phyloP scores from a whole-genome alignment of 2,797 vertebrate genomes.

The Tachyglossus aculeatus region DNA sequence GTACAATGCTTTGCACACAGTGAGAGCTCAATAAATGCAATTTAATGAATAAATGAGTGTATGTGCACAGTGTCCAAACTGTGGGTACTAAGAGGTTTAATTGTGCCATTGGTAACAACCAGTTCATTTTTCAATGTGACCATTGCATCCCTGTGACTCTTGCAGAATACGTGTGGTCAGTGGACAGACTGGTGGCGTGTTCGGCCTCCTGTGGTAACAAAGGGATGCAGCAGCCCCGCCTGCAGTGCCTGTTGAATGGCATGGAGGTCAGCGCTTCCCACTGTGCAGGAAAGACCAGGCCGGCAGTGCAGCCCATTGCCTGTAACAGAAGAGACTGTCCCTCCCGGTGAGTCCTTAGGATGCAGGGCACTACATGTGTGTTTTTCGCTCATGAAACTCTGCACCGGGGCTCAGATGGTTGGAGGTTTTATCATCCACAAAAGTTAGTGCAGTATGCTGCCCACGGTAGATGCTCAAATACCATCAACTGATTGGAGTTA shows the following conservation, averaged over 20 bases:
- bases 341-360: constrained; percentile 77
- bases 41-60: too few species aligned
- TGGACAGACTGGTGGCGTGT: constrained; percentile 69
- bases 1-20: too few species aligned
- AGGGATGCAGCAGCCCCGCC: constrained; percentile 76
- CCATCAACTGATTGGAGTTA: too few species aligned
- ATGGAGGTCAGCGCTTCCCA: constrained; percentile 64
- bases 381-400: too few species aligned
- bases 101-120: background rate
- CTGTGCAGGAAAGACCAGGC: constrained; percentile 77
- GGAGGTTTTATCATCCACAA: too few species aligned
- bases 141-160: background rate
- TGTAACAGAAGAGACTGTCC: constrained; percentile 88
- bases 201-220: constrained; percentile 76
- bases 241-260: constrained; percentile 76
- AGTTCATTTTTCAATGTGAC: background rate
- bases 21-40: too few species aligned
- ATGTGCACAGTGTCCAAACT: too few species aligned
- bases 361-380: background rate
- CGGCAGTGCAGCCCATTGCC: constrained; percentile 65
- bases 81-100: too few species aligned
- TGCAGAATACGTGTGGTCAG: constrained; percentile 76
- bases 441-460: too few species aligned
- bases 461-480: too few species aligned
- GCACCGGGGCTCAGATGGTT: too few species aligned